Base-by-base conservation (phyloP, 2,797 vertebrate species). In the Chanos chanos region DNA sequence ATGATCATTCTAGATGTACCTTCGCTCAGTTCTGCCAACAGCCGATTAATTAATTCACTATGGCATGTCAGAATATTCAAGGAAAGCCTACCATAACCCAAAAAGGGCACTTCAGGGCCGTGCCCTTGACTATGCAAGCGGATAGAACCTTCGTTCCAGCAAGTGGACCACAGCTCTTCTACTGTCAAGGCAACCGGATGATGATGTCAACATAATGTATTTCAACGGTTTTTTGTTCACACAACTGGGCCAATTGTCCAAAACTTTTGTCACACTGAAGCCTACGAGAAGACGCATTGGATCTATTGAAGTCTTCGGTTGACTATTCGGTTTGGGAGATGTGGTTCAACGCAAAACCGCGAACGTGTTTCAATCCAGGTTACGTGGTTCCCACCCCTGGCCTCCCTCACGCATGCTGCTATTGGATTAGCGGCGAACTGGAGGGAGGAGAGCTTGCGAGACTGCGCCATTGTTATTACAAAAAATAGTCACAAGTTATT, bases 391-490 rank as follows among this genome's bases (percentile, higher is more conserved):
- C 85, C 85, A 82, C 82, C 85, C 83, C 82, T 76, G 78, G 80
- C 76, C 82, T 82, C 81, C 74, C 72, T 80, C 81, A 78, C 82
- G 81, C 84, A 87, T 82, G 80, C 84, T 81, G 81, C 80, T 83
- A 86, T 76, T 88, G 86, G 85, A 88, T 87, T 85, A 88, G 85
- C 86, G 86, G 84, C 71, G 76, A 80, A 82, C 69, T 75, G 60
- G 79, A 84, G 82, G 79, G 83, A 85, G 85, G 84, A 81, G 82
- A 84, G 68, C 79, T 55, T 63, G 31, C 71, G 69, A 81, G 83
- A 89, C 87, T 90, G 87, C 88, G 88, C 87, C 89, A 89, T 87
- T 89, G 84, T 88, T 78, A 68, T 72, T 60, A 61, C 43, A 36
- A 40, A 64, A 73, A 80, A 73, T 65, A 10, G 72, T 19, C 34